Conservation (phyloP, 2,888 invertebrate species). For the Willowsia nigromaculata region DNA sequence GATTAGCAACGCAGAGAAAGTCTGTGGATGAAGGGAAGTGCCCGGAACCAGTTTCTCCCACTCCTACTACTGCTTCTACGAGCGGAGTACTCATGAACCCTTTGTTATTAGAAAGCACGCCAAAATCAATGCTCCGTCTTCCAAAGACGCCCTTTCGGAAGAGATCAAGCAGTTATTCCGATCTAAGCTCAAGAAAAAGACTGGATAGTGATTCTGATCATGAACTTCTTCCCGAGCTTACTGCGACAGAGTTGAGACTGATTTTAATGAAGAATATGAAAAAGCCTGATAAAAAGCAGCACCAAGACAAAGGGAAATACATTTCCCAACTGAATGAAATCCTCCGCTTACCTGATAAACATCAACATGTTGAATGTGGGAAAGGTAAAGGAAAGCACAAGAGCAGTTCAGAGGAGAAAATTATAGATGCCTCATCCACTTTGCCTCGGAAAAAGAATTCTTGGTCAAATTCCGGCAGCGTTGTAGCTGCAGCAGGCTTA, state of each 20-base stretch:
- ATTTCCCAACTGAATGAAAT: conserved; percentile 66
- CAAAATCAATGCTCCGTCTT: conserved; percentile 57
- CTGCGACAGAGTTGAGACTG: conserved; percentile 69
- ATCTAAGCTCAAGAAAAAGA: conserved; percentile 46
- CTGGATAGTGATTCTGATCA: conserved; percentile 21
- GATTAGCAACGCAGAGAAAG: background rate
- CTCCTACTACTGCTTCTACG: background rate
- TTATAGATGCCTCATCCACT: background rate
- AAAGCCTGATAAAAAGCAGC: conserved; percentile 46
- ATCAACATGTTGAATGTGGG: background rate
- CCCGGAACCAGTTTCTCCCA: background rate
- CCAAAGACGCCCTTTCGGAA: conserved; percentile 66
- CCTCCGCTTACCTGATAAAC: conserved; percentile 39
- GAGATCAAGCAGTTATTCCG: conserved; percentile 70
- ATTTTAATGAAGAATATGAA: conserved; percentile 69
- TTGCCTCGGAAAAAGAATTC: background rate
- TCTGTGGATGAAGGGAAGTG: background rate
- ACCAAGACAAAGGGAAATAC: conserved; percentile 50
- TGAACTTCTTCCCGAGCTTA: conserved; percentile 70
- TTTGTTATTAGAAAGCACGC: conserved; percentile 16
- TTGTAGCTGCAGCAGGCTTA: conserved; percentile 33
- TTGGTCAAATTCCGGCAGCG: background rate
- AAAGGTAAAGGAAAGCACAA: background rate
- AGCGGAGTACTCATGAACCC: conserved; percentile 60
- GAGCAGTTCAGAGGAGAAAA: conserved; percentile 52